Percentiles rank a stretch among this genome's conserved stretches.
Evolutionary conservation across 2,797 vertebrate species (phyloP).

Genomic region (Chelon auratus): DNA sequence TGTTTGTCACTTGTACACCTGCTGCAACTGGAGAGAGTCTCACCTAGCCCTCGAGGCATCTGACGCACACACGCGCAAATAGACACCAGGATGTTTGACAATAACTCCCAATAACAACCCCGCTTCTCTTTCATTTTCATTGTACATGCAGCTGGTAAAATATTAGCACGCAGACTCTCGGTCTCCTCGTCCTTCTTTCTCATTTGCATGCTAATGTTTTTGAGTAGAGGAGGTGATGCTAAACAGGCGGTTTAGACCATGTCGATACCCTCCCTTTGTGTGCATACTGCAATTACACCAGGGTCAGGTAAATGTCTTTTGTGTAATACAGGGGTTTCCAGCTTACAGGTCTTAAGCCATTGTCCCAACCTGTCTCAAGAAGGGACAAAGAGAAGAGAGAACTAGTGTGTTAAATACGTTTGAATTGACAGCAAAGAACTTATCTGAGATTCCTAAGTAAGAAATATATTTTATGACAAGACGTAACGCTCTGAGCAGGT

Average conservation of each 20-base stretch:
- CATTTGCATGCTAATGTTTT: constrained; percentile 4
- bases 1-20: constrained; percentile 58
- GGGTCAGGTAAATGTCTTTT: constrained; percentile 56
- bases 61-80: constrained; percentile 17
- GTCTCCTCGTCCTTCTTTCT: background rate
- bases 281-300: constrained; percentile 41
- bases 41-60: constrained; percentile 58
- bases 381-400: constrained; percentile 3
- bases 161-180: background rate
- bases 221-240: background rate
- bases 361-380: constrained; percentile 21
- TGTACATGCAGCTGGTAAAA: background rate
- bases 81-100: constrained; percentile 30
- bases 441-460: too few species aligned
- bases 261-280: constrained; percentile 51
- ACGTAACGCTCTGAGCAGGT: background rate
- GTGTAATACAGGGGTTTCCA: constrained; percentile 26
- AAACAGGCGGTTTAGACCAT: constrained; percentile 42
- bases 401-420: background rate
- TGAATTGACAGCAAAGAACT: background rate
- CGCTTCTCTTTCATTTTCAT: constrained; percentile 10
- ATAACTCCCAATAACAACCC: background rate
- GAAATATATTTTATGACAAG: too few species aligned
- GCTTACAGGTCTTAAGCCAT: constrained; percentile 36
- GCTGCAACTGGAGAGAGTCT: constrained; percentile 55